Percentiles rank a stretch among this genome's conserved stretches.
These are phyloP conservation scores for Dasypogon diadema DNA, from an alignment of 2,888 invertebrate species.

Conservation along the genomic window DNA sequence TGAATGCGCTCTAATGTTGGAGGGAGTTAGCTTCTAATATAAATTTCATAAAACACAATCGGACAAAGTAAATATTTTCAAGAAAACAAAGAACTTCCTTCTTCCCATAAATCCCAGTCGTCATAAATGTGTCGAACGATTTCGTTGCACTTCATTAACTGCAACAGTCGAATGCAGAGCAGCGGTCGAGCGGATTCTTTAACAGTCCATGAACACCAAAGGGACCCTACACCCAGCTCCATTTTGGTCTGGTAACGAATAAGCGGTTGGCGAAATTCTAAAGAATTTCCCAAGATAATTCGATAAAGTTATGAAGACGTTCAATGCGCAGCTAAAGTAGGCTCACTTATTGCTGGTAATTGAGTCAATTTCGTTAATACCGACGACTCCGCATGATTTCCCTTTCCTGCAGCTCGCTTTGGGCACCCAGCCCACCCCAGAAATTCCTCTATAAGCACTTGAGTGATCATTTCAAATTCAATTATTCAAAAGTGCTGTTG, in stretches of 20 bases:
- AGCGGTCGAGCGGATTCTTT: background rate
- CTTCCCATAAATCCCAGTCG: constrained; percentile 13
- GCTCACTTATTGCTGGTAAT: constrained; percentile 43
- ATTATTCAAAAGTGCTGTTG: background rate
- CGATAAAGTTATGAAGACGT: constrained; percentile 43
- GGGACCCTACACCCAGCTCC: background rate
- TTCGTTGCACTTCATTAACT: constrained; percentile 47
- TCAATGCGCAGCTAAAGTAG: constrained; percentile 34
- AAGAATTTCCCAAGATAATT: constrained; percentile 30
- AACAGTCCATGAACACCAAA: background rate
- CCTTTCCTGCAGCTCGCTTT: constrained; percentile 12
- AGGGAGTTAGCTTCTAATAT: too few relatives aligned
- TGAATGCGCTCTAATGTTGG: too few relatives aligned
- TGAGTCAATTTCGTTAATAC: constrained; percentile 49
- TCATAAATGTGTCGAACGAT: constrained; percentile 31
- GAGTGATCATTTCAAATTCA: constrained; percentile 42
- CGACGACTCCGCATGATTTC: constrained; percentile 36
- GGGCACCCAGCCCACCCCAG: background rate
- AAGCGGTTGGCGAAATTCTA: constrained; percentile 14
- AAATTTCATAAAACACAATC: too few relatives aligned
- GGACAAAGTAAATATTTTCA: background rate
- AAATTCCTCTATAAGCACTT: constrained; percentile 10
- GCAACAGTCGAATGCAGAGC: constrained; percentile 20
- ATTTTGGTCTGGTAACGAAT: too few relatives aligned
- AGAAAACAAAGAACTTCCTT: constrained; percentile 30